phyloP scores from a whole-genome alignment of 2,888 invertebrate species.

The Epinotia nisella region DNA sequence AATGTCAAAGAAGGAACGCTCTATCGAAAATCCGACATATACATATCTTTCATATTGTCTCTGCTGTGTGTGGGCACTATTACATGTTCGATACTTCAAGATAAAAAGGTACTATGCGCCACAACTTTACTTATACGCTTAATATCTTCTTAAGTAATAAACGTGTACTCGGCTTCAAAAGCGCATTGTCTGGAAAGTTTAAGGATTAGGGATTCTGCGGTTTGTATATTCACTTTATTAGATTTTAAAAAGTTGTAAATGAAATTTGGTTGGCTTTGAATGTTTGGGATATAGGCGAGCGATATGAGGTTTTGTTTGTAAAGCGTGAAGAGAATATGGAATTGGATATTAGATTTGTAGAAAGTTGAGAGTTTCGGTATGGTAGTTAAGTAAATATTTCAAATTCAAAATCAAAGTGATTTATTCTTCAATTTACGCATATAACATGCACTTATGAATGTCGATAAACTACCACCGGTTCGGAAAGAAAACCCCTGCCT shows the following conservation, averaged over 20 bases:
- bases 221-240: slow-evolving; percentile 30
- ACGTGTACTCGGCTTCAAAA: slow-evolving; percentile 26
- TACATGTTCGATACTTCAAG: neutral
- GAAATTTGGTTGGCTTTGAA: slow-evolving; percentile 17
- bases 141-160: neutral
- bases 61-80: slow-evolving; percentile 43
- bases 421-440: no score
- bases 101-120: slow-evolving; percentile 6
- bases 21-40: no score
- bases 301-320: slow-evolving; percentile 23
- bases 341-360: slow-evolving; percentile 5
- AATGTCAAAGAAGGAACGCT: no score
- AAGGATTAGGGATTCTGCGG: slow-evolving; percentile 25
- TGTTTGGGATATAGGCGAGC: neutral
- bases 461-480: no score
- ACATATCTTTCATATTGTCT: no score
- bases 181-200: slow-evolving; percentile 44
- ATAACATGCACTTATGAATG: no score
- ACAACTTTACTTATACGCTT: neutral
- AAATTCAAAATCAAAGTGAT: no score
- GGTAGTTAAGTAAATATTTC: neutral
- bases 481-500: no score
- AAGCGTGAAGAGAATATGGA: slow-evolving; percentile 3
- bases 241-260: slow-evolving; percentile 32
- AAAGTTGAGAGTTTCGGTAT: neutral